Conservation (phyloP, 2,113 vertebrate genomes). For the Coturnix japonica region DNA sequence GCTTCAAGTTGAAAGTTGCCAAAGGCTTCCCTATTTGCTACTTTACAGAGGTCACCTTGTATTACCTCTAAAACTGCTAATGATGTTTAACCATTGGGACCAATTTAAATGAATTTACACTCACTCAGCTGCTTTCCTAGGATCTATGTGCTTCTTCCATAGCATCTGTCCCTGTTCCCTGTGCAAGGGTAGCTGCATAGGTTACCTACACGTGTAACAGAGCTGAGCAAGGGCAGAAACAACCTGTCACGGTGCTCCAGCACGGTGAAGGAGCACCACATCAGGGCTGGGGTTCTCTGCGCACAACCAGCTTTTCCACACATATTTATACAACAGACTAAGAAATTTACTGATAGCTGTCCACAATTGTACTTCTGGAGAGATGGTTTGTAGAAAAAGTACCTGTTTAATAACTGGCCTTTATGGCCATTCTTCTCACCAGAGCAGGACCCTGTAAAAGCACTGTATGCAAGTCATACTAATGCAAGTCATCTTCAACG, state of each 20-base stretch:
- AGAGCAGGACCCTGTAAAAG: background rate
- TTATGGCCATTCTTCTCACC: background rate
- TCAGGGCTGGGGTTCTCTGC: fast-evolving
- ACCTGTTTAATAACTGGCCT: background rate
- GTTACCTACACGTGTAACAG: background rate
- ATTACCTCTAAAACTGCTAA: background rate
- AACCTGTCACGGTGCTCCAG: background rate
- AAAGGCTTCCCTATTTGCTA: background rate
- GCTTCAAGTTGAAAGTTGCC: background rate
- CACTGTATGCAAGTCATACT: background rate
- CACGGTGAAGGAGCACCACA: background rate
- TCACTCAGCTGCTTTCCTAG: background rate
- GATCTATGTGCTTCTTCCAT: background rate
- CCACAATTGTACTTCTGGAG: background rate
- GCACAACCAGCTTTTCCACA: background rate
- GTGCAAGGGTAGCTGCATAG: fast-evolving
- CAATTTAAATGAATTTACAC: background rate
- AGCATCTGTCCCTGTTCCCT: background rate
- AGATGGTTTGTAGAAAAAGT: background rate
- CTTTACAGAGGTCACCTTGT: background rate
- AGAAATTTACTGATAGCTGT: background rate
- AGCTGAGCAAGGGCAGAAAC: background rate
- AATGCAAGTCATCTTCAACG: background rate
- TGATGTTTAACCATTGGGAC: background rate
- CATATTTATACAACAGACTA: background rate